phyloP scores from a whole-genome alignment of 2,113 vertebrate species.

The Anoplopoma fimbria region DNA sequence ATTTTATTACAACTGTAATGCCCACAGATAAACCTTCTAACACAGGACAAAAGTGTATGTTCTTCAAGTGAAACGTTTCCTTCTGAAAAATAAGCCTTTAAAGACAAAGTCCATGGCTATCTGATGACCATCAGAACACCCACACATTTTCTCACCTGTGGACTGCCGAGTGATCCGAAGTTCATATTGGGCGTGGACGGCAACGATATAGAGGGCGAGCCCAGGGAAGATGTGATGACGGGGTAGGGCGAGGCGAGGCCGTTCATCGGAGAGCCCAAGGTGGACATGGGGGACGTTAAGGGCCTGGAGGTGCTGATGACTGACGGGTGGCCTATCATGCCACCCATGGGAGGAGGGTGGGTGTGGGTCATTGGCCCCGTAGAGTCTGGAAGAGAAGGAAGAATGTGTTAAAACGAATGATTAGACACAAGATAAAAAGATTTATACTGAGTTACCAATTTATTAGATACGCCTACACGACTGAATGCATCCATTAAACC shows the following conservation, averaged over 20 bases:
- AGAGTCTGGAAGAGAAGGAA: constrained; percentile 73
- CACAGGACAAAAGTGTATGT: background rate
- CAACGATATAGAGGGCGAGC: constrained; percentile 79
- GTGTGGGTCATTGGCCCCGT: constrained; percentile 80
- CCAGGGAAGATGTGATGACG: constrained; percentile 85
- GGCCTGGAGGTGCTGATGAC: constrained; percentile 84
- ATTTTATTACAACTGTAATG: background rate
- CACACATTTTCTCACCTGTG: constrained; percentile 77
- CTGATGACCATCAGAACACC: constrained; percentile 3
- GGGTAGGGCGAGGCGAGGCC: constrained; percentile 85
- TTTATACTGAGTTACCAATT: background rate
- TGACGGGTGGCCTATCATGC: constrained; percentile 84
- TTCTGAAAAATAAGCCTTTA: background rate
- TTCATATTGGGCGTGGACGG: constrained; percentile 82
- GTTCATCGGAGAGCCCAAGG: constrained; percentile 80
- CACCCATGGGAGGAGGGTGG: constrained; percentile 76
- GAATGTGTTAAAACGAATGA: background rate
- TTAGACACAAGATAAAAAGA: background rate
- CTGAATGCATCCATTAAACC: background rate
- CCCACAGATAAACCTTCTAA: background rate
- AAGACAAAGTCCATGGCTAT: background rate
- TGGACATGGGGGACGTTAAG: constrained; percentile 78
- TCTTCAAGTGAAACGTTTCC: background rate
- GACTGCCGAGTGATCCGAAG: constrained; percentile 81
- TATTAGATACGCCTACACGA: background rate